These are phyloP conservation scores for Macrobrachium rosenbergii DNA, from an alignment of 1,140 invertebrate genomes.

Conservation along the genomic window DNA sequence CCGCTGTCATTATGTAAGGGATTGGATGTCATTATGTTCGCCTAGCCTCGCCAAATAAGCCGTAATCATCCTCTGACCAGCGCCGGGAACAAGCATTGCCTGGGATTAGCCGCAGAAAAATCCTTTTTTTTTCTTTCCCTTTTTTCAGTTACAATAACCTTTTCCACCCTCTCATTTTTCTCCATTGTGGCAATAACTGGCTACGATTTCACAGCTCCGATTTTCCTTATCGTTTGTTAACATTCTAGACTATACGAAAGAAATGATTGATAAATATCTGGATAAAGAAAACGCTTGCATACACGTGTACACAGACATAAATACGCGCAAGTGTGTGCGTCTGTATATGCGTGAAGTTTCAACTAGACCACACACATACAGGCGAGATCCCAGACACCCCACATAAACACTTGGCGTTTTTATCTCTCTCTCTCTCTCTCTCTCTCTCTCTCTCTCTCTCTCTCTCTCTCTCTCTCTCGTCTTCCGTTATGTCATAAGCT, in stretches of 20 bases:
- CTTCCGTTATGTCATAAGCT: no score
- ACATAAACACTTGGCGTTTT: not conserved
- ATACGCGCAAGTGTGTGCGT: no score
- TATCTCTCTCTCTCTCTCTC: not conserved
- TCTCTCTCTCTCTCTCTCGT: not conserved
- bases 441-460: not conserved
- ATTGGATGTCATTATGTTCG: slow-evolving; percentile 54
- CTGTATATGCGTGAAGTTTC: no score
- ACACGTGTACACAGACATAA: no score
- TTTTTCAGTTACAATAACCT: not conserved
- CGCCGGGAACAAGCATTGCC: slow-evolving; percentile 13
- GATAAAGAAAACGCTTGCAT: no score
- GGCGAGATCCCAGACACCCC: not conserved
- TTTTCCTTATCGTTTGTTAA: no score
- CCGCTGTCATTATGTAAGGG: slow-evolving; percentile 46
- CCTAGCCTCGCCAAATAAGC: slow-evolving; percentile 36
- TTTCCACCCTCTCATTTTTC: not conserved
- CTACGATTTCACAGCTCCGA: no score
- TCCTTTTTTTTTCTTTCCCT: not conserved
- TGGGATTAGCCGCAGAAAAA: slow-evolving; percentile 28
- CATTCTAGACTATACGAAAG: no score
- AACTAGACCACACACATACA: not conserved
- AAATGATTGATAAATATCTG: no score
- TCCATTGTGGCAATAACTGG: not conserved
- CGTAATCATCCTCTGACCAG: slow-evolving; percentile 47